These are phyloP conservation scores for Camponotus floridanus DNA, from an alignment of 1,140 invertebrate genomes.

Conservation along the genomic window DNA sequence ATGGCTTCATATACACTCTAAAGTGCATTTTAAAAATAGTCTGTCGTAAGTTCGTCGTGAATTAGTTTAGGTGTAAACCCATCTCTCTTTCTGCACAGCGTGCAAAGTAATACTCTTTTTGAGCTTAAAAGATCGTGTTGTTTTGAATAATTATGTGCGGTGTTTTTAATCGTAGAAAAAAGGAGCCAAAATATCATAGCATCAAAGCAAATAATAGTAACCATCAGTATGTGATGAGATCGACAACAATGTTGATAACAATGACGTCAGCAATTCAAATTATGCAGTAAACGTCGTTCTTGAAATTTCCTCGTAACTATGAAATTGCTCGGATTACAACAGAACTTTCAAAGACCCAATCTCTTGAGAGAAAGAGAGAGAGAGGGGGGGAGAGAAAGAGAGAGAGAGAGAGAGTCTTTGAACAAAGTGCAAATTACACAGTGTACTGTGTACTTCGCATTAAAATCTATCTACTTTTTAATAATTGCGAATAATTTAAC, in stretches of 20 bases:
- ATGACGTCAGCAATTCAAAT: conserved; percentile 45
- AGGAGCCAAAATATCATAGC: conserved; percentile 20
- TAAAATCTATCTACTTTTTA: background rate
- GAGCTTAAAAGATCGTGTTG: background rate
- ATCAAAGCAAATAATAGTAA: conserved; percentile 32
- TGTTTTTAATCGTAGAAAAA: background rate
- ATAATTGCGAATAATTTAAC: conserved; percentile 1
- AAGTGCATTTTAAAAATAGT: background rate
- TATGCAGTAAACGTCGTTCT: conserved; percentile 46
- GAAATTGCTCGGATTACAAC: conserved; percentile 44
- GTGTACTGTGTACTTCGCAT: background rate
- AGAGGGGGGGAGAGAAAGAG: background rate
- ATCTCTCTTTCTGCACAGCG: background rate
- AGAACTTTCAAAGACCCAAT: conserved; percentile 24
- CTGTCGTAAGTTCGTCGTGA: background rate
- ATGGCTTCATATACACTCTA: background rate
- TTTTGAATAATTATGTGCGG: background rate
- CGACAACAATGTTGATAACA: conserved; percentile 49
- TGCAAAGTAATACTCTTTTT: background rate
- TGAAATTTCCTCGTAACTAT: conserved; percentile 52
- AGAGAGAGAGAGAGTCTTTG: background rate
- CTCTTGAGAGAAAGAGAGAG: conserved; percentile 9
- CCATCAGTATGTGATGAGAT: conserved; percentile 48
- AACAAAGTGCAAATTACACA: conserved; percentile 25
- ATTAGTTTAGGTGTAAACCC: background rate